phyloP scores from a whole-genome alignment of 2,888 invertebrate genomes.

The Hoplodrina ambigua region DNA sequence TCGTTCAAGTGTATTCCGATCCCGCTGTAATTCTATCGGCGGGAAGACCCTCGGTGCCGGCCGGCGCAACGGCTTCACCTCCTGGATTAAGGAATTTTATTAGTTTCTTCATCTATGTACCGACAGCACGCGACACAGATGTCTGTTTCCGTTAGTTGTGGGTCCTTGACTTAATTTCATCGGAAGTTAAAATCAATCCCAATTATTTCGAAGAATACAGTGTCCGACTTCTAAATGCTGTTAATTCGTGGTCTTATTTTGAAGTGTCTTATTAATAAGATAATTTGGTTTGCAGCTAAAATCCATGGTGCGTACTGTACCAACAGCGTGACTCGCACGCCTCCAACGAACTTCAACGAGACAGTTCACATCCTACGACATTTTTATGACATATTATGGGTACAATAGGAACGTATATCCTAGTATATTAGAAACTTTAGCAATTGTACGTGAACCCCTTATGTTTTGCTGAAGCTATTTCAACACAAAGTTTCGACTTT shows the following conservation, averaged over 20 bases:
- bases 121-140: neutral
- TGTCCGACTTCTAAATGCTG: too few relatives aligned
- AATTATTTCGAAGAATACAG: too few relatives aligned
- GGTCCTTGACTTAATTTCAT: neutral
- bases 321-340: conserved; percentile 44
- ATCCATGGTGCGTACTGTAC: conserved; percentile 1
- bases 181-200: too few relatives aligned
- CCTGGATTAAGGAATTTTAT: conserved; percentile 81
- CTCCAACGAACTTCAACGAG: conserved; percentile 70
- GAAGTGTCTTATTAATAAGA: too few relatives aligned
- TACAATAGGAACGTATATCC: conserved; percentile 84
- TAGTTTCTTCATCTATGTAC: conserved; percentile 74
- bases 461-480: conserved; percentile 88
- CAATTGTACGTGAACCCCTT: conserved; percentile 90
- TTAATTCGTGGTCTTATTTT: too few relatives aligned
- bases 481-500: conserved; percentile 89
- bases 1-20: conserved; percentile 72
- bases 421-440: conserved; percentile 88
- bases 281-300: neutral
- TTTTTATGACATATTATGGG: conserved; percentile 86
- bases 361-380: conserved; percentile 79
- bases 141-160: neutral
- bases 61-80: conserved; percentile 74
- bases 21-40: conserved; percentile 77
- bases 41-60: conserved; percentile 78